These are phyloP conservation scores for Ophioninae sp. DNA, from an alignment of 2,888 invertebrate species.

Conservation along the genomic window DNA sequence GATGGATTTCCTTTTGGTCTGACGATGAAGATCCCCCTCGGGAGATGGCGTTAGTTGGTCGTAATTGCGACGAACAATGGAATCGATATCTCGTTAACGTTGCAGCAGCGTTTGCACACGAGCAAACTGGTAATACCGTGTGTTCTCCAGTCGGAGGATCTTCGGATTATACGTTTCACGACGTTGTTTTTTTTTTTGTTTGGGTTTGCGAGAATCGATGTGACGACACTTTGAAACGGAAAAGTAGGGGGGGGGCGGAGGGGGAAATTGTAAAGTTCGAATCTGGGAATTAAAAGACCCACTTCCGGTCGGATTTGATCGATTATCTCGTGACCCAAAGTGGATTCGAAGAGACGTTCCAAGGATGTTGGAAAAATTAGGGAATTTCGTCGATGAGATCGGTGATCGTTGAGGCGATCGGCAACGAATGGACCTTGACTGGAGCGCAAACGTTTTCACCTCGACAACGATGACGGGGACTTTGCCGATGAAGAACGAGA, in stretches of 20 bases:
- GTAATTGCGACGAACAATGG: slow-evolving; percentile 64
- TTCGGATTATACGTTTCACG: too few relatives aligned
- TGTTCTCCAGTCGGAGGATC: too few relatives aligned
- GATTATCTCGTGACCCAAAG: too few relatives aligned
- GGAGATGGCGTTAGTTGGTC: slow-evolving; percentile 66
- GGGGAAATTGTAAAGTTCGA: too few relatives aligned
- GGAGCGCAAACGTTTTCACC: slow-evolving; percentile 43
- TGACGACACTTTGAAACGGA: too few relatives aligned
- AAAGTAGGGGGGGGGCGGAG: too few relatives aligned
- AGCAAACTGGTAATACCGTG: too few relatives aligned
- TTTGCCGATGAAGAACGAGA: slow-evolving; percentile 33
- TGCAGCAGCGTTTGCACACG: slow-evolving; percentile 1
- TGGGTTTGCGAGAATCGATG: too few relatives aligned
- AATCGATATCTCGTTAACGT: slow-evolving; percentile 66
- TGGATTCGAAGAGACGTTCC: not conserved
- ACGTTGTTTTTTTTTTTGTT: too few relatives aligned
- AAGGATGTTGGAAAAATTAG: not conserved
- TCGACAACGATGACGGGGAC: not conserved
- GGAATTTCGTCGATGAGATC: not conserved
- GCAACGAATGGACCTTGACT: slow-evolving; percentile 49
- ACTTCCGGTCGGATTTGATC: too few relatives aligned
- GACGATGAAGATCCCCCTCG: slow-evolving; percentile 1
- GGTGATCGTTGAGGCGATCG: not conserved
- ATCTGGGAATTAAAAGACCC: too few relatives aligned
- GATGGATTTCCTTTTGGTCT: slow-evolving; percentile 25